Evolutionary conservation across 1,140 invertebrate genomes (phyloP).

Genomic region (Carposina sasakii): DNA sequence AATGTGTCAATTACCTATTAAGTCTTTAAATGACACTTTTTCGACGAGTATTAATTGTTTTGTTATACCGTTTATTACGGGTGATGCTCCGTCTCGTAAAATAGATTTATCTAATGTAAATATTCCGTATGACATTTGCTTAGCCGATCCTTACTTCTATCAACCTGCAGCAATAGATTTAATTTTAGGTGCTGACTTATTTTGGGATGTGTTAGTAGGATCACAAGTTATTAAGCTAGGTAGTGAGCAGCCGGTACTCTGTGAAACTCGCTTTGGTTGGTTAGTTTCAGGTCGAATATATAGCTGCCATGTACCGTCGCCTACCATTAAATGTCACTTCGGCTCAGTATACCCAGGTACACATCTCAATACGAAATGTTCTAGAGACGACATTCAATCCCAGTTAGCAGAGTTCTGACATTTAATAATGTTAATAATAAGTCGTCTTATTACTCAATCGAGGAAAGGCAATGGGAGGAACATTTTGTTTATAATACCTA

Average conservation of each 20-base stretch:
- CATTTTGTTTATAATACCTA: no score
- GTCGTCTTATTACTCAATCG: no score
- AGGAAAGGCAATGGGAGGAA: no score
- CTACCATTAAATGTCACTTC: no score
- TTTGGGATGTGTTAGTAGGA: slow-evolving; percentile 11
- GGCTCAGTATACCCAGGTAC: no score
- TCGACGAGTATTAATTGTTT: background rate
- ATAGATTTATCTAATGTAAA: slow-evolving; percentile 2
- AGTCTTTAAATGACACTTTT: background rate
- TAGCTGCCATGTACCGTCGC: no score
- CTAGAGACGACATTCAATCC: no score
- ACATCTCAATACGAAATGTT: no score
- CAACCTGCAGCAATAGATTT: background rate
- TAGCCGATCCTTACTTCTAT: slow-evolving; percentile 10
- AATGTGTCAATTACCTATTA: background rate
- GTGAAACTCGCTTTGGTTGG: slow-evolving; percentile 9
- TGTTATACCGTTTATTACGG: slow-evolving; percentile 1
- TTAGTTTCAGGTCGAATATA: slow-evolving; percentile 7
- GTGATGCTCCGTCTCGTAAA: background rate
- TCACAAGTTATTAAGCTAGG: slow-evolving; percentile 1
- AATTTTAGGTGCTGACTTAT: slow-evolving; percentile 2
- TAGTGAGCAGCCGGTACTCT: background rate
- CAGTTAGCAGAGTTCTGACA: no score
- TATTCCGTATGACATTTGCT: background rate
- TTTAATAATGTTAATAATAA: no score